Percentiles rank a stretch among this genome's conserved stretches.
Evolutionary conservation across 2,113 vertebrate species (phyloP).

Genomic region (Falco punctatus): DNA sequence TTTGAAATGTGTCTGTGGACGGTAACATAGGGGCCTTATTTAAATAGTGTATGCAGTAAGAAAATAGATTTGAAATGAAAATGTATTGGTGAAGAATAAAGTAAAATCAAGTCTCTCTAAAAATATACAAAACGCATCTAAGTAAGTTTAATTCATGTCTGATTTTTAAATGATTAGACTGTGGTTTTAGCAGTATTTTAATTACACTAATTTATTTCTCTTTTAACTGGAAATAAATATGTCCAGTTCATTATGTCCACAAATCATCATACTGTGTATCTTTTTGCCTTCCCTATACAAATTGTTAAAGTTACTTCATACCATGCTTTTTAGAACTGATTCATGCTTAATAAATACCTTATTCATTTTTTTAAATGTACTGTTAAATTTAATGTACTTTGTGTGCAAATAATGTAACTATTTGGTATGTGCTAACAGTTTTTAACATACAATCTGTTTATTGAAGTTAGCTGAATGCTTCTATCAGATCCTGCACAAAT

Average conservation of each 20-base stretch:
- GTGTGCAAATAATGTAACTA: not conserved
- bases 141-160: not conserved
- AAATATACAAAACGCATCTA: not conserved
- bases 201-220: not conserved
- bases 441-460: not conserved
- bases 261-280: not conserved
- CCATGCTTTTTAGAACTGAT: not conserved
- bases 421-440: not conserved
- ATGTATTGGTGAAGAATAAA: not conserved
- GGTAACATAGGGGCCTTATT: not conserved
- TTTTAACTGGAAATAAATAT: not conserved
- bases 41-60: not conserved
- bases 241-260: not conserved
- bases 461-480: not conserved
- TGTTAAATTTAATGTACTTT: not conserved
- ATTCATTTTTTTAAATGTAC: not conserved
- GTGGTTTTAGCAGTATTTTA: not conserved
- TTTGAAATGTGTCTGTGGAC: conserved; percentile 35
- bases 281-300: conserved; percentile 8
- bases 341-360: not conserved
- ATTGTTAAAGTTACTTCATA: not conserved
- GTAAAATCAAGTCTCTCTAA: not conserved
- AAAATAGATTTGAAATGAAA: not conserved
- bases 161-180: not conserved
- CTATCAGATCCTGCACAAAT: not conserved